Evolutionary conservation across 2,113 vertebrate genomes (phyloP).

Genomic region (Pedetes capensis): DNA sequence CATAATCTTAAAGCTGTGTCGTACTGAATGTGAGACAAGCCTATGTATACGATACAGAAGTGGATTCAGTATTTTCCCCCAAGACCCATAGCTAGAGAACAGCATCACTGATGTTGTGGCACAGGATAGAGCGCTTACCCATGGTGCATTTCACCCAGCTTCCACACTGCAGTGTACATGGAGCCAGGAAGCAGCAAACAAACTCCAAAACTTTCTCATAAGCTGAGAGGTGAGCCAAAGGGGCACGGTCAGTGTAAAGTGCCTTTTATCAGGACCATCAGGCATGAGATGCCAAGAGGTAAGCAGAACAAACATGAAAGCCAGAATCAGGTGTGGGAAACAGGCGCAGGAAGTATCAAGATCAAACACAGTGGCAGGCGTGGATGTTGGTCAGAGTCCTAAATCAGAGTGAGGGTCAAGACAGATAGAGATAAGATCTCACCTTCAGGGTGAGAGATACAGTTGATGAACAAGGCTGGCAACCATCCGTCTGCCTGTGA

Average conservation of each 20-base stretch:
- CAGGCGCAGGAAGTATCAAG: neutral
- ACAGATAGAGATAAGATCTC: neutral
- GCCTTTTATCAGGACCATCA: neutral
- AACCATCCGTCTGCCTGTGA: neutral
- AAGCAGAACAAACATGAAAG: neutral
- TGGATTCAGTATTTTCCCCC: neutral
- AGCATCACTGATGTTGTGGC: neutral
- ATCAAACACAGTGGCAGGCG: neutral
- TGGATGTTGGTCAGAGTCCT: neutral
- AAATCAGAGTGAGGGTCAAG: neutral
- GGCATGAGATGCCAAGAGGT: neutral
- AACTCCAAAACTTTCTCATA: neutral
- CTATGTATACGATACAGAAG: too few species aligned
- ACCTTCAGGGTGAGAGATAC: neutral
- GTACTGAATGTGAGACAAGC: too few species aligned
- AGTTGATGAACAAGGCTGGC: neutral
- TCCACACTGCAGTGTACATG: fast-evolving
- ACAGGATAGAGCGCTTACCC: neutral
- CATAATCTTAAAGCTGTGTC: too few species aligned
- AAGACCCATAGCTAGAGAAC: neutral
- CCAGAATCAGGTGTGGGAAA: neutral
- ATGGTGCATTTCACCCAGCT: neutral
- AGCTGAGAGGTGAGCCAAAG: neutral
- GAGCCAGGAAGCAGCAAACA: neutral
- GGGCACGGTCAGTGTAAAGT: neutral